These are phyloP conservation scores for Arizona elegans DNA, from an alignment of 2,113 vertebrate genomes.

Conservation along the genomic window DNA sequence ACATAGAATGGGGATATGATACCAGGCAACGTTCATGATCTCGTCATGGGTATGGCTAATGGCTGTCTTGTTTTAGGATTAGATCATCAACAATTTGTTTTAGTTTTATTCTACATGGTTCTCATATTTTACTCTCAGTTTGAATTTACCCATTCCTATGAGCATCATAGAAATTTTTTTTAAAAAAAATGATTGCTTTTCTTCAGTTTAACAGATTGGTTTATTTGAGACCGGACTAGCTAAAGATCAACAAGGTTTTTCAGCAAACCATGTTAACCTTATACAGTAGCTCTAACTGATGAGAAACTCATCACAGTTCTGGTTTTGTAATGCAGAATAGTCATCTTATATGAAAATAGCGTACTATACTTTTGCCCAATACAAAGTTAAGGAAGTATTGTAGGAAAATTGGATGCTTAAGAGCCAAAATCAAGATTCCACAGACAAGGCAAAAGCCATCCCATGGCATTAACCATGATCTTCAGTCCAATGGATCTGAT, in stretches of 20 bases:
- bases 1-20: background rate
- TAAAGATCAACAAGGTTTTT: background rate
- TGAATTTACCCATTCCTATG: background rate
- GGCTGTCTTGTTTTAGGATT: background rate
- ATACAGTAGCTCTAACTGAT: background rate
- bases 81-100: background rate
- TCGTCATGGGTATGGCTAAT: background rate
- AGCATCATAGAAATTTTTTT: background rate
- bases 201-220: background rate
- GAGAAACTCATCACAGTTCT: background rate
- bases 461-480: background rate
- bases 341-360: rapidly evolving
- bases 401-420: background rate
- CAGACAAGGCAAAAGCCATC: background rate
- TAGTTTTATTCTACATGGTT: background rate
- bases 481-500: background rate
- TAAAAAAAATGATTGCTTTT: background rate
- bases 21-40: background rate
- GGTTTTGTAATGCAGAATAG: background rate
- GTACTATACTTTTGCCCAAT: background rate
- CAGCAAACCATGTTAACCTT: background rate
- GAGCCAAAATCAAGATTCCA: background rate
- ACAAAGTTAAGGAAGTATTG: background rate
- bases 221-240: rapidly evolving
- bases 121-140: background rate